Conservation (phyloP, 2,113 vertebrate genomes). For the Elachura formosa region DNA sequence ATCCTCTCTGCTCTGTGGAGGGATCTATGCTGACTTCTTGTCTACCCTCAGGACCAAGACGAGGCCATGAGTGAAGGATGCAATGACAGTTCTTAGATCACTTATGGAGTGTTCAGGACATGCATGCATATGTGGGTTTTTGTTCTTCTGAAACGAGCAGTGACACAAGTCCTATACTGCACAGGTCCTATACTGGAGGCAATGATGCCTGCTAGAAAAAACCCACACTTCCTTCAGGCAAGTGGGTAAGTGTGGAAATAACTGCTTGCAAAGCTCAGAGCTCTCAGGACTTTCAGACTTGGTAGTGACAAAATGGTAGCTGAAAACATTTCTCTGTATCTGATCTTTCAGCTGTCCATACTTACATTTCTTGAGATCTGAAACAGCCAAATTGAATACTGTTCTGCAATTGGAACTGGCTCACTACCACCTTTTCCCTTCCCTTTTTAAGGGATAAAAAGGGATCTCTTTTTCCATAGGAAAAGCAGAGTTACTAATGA, state of each 20-base stretch:
- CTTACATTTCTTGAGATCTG: not conserved
- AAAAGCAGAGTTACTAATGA: not conserved
- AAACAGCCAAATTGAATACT: not conserved
- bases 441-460: not conserved
- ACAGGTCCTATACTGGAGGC: not conserved
- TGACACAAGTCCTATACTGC: not conserved
- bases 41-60: not conserved
- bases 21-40: not conserved
- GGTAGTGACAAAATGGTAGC: not conserved
- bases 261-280: not conserved
- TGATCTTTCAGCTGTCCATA: not conserved
- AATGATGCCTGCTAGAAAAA: not conserved
- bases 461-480: not conserved
- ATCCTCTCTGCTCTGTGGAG: not conserved
- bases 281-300: not conserved
- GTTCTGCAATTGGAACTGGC: not conserved
- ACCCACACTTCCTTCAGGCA: not conserved
- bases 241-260: not conserved
- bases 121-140: not conserved
- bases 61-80: not conserved
- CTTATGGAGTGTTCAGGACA: fast-evolving
- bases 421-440: not conserved
- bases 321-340: not conserved
- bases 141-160: not conserved
- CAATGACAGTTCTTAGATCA: not conserved